Percentiles rank a stretch among this genome's conserved stretches.
These are phyloP conservation scores for Bombus consobrinus DNA, from an alignment of 1,140 invertebrate genomes.

Conservation along the genomic window DNA sequence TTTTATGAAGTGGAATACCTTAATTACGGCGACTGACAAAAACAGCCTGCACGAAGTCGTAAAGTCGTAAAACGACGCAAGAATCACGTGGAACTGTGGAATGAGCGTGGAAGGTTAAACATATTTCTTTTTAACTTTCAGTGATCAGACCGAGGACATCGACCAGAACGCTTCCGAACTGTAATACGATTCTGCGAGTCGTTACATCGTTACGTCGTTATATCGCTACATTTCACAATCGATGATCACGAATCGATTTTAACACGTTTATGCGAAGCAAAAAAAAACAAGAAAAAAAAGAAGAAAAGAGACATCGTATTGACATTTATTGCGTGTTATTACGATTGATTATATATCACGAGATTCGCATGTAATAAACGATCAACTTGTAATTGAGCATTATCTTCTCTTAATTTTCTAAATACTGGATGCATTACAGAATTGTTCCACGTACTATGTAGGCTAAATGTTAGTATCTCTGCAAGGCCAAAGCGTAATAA, in stretches of 20 bases:
- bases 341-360: background rate
- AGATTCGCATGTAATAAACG: background rate
- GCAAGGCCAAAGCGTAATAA: background rate
- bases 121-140: constrained; percentile 44
- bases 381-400: background rate
- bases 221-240: background rate
- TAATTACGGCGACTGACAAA: background rate
- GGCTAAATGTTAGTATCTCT: background rate
- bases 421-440: too few species aligned
- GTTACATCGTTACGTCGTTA: background rate
- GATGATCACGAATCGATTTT: background rate
- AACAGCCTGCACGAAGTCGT: background rate
- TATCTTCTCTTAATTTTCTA: background rate
- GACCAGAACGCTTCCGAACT: constrained; percentile 4
- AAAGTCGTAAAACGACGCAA: background rate
- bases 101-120: constrained; percentile 16
- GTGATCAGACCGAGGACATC: constrained; percentile 29
- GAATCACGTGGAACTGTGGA: constrained; percentile 9
- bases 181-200: background rate
- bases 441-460: background rate
- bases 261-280: background rate
- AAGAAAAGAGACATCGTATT: background rate
- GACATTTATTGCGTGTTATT: background rate
- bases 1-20: background rate
- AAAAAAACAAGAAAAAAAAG: too few species aligned